phyloP scores from a whole-genome alignment of 2,888 invertebrate species.

The Rugalucina vietnamica region DNA sequence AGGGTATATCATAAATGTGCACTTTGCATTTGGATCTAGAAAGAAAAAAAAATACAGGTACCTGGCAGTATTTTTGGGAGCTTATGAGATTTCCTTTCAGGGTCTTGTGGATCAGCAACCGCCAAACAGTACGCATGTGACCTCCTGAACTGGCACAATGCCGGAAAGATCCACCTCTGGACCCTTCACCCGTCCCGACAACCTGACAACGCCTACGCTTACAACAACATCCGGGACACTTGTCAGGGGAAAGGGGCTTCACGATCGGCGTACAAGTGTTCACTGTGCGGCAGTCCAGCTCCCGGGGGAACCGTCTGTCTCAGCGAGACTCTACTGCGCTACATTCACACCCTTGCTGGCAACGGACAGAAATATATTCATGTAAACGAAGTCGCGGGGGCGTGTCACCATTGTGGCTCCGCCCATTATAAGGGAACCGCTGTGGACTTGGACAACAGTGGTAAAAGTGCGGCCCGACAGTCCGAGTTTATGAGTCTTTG shows the following conservation, averaged over 20 bases:
- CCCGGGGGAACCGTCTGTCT: background rate
- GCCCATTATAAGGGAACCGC: too few relatives aligned
- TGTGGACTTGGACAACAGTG: too few relatives aligned
- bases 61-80: too few relatives aligned
- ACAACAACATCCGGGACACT: conserved; percentile 13
- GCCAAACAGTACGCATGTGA: background rate
- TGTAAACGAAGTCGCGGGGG: too few relatives aligned
- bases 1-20: too few relatives aligned
- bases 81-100: too few relatives aligned
- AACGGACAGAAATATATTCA: too few relatives aligned
- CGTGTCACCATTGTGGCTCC: too few relatives aligned
- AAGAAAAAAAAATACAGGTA: too few relatives aligned
- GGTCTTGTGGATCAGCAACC: background rate
- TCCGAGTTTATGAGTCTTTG: too few relatives aligned
- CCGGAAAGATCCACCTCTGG: background rate
- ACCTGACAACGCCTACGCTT: background rate
- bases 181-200: background rate
- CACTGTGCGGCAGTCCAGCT: background rate
- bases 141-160: background rate
- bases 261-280: background rate
- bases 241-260: conserved; percentile 2
- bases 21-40: too few relatives aligned
- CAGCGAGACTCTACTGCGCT: background rate
- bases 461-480: too few relatives aligned
- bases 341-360: background rate